Conservation (phyloP, 2,888 invertebrate species). For the Zele albiditarsus region DNA sequence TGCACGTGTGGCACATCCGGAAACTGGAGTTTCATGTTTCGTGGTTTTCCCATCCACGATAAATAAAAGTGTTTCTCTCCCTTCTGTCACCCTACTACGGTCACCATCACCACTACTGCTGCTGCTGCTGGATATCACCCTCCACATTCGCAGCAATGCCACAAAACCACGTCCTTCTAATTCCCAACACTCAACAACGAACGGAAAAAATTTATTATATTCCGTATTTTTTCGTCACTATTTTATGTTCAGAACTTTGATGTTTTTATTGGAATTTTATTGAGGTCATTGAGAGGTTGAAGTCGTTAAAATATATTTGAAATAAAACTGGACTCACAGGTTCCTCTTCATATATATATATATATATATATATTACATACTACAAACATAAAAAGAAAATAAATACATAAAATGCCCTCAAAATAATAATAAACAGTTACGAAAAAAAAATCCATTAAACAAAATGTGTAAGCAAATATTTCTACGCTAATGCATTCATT, state of each 20-base stretch:
- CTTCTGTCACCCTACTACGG: constrained; percentile 14
- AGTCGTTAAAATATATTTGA: constrained; percentile 4
- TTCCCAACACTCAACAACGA: not conserved
- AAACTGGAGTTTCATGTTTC: constrained; percentile 40
- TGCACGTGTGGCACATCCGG: constrained; percentile 29
- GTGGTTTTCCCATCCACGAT: constrained; percentile 37
- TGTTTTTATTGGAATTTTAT: constrained; percentile 1
- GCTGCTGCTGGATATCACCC: not conserved
- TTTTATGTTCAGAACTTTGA: constrained; percentile 22
- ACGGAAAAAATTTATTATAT: constrained; percentile 13
- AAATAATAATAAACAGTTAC: not conserved
- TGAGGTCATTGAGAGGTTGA: not conserved
- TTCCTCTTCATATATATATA: not conserved
- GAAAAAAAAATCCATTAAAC: not conserved
- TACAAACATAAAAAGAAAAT: not conserved
- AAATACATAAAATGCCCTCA: not conserved
- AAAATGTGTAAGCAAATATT: not conserved
- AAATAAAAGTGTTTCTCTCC: constrained; percentile 21
- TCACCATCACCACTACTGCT: constrained; percentile 8
- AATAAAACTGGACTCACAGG: not conserved
- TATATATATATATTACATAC: not conserved
- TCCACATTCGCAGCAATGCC: constrained; percentile 13
- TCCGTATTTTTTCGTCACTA: constrained; percentile 10
- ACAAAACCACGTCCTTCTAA: constrained; percentile 14
- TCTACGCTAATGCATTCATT: not conserved